A percentile compares a stretch with the other conserved stretches of the same genome.
Conservation (phyloP, 2,888 invertebrate species). For the Philhelius pedissequus region DNA sequence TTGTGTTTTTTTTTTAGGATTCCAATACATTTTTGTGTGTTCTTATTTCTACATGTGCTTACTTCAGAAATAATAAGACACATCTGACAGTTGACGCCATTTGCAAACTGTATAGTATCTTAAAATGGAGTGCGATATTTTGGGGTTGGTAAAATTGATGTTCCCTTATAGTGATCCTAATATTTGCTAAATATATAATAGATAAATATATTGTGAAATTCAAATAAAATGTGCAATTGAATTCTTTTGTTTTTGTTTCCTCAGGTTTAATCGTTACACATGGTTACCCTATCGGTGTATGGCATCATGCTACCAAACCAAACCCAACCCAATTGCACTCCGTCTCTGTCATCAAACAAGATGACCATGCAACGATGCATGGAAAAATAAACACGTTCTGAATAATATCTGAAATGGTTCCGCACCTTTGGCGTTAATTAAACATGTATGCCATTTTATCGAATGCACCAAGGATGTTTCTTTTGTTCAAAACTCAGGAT, state of each 20-base stretch:
- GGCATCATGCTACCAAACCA: neutral
- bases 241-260: neutral
- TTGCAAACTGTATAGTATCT: too few relatives aligned
- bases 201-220: neutral
- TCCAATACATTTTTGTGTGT: too few relatives aligned
- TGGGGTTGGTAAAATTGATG: too few relatives aligned
- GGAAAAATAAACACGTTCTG: constrained; percentile 17
- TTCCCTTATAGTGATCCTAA: too few relatives aligned
- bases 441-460: constrained; percentile 43
- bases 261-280: neutral
- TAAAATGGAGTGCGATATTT: too few relatives aligned
- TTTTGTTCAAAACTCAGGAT: constrained; percentile 31
- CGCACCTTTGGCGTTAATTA: constrained; percentile 60
- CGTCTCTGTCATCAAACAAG: constrained; percentile 12
- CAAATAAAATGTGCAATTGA: neutral
- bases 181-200: too few relatives aligned
- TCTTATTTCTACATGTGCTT: too few relatives aligned
- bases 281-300: neutral
- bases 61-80: too few relatives aligned
- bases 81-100: too few relatives aligned
- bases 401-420: constrained; percentile 38
- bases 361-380: neutral
- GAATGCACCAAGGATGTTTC: constrained; percentile 22
- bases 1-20: too few relatives aligned
- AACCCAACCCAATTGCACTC: neutral